Evolutionary conservation across 1,140 invertebrate species (phyloP), one percentile per base, ranked within the genome.

Genomic region (Hirudo medicinalis): DNA sequence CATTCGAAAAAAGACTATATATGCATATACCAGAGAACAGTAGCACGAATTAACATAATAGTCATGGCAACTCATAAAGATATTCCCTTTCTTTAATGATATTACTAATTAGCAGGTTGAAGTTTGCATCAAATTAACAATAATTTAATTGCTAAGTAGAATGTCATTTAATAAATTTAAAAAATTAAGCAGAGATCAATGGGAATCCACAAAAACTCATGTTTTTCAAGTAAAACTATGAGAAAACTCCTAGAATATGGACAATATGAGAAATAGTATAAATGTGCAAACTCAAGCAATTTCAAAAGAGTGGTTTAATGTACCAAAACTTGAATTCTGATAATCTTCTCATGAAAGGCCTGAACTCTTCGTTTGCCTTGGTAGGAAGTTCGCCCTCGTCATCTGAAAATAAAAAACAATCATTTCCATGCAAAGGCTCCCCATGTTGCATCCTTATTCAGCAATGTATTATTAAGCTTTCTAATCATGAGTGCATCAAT

Each of bases 241-340:
- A 36, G 32, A 2, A 36, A 36, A 36, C 6, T 36, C 63, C 55
- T 57, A 27, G 2, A n/a, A 57, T 57, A 2, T 57, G 55, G 9
- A n/a, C 5, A 9, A 57, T 57, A 57, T 57, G 2, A 57, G 55
- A 25, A 57, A 25, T 5, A 25, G 2, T 20, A 3, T 20, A 57
- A 57, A 25, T 5, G 9, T 20, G 55, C 20, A 57, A 57, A 25
- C 20, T n/a, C 9, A 25, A 57, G 55, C 55, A 57, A 57, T 20
- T n/a, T 20, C 2, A 57, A 25, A 57, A 57, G 20, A 25, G 25
- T 25, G 3, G 63, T 19, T n/a, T 25, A 69, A 75, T 78, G 75
- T 76, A 86, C 97, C 97, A 99, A 84, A 99, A 99, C 84, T 99
- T 99, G 81, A 99, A 99, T 85, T 99, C 97, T 43, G 96, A 95